Evolutionary conservation across 2,797 vertebrate species (phyloP).

Genomic region (Malurus splendens): DNA sequence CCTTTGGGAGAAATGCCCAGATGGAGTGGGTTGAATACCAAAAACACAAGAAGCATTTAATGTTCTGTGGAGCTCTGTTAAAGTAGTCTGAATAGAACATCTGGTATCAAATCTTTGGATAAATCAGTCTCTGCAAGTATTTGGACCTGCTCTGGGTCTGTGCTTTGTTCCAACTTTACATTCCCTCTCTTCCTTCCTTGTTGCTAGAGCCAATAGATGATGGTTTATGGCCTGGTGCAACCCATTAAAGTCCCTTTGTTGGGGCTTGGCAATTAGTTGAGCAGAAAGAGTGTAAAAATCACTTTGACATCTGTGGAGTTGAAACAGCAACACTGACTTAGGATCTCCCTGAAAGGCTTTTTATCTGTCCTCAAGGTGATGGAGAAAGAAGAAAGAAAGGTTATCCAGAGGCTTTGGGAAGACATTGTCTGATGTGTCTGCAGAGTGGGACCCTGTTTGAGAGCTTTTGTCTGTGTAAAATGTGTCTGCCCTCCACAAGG

Average conservation of each 20-base stretch:
- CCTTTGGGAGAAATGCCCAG: constrained; percentile 20
- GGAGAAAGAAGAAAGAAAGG: background rate
- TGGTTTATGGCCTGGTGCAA: constrained; percentile 30
- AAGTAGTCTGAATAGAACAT: constrained; percentile 29
- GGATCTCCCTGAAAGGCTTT: background rate
- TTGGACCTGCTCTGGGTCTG: constrained; percentile 14
- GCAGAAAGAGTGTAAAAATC: constrained; percentile 10
- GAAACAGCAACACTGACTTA: background rate
- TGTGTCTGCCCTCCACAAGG: rapidly evolving
- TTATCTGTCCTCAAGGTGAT: background rate
- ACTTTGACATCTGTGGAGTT: background rate
- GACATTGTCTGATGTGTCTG: background rate
- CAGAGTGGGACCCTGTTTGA: background rate
- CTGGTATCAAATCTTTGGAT: constrained; percentile 17
- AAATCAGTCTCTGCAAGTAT: constrained; percentile 2
- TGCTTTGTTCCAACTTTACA: constrained; percentile 32
- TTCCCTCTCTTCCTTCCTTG: background rate
- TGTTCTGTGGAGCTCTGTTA: background rate
- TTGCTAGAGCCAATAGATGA: constrained; percentile 5
- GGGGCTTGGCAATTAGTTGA: background rate
- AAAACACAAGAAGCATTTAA: background rate
- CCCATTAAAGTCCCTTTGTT: background rate
- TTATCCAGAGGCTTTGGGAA: background rate
- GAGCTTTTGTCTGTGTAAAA: background rate
- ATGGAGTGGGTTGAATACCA: background rate